Evolutionary conservation across 2,888 invertebrate species (phyloP).

Genomic region (Protula sp.): DNA sequence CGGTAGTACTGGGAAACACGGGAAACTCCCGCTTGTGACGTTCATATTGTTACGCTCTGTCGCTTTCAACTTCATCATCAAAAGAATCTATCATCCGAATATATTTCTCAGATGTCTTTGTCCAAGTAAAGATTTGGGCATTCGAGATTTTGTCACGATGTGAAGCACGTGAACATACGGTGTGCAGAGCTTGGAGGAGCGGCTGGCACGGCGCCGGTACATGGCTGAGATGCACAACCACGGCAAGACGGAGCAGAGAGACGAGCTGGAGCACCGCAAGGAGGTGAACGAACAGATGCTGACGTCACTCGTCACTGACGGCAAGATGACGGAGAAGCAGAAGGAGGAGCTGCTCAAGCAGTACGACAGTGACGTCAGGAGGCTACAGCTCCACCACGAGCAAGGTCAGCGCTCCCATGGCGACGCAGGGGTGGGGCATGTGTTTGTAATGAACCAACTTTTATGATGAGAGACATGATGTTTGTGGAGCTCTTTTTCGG

Average conservation of each 20-base stretch:
- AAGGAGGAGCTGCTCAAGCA: conserved; percentile 37
- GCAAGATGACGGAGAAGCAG: conserved; percentile 34
- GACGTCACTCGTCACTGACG: conserved; percentile 29
- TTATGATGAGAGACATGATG: too few species aligned
- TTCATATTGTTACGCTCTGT: too few species aligned
- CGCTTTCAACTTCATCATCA: too few species aligned
- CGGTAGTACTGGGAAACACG: too few species aligned
- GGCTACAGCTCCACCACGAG: conserved; percentile 28
- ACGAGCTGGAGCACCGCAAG: conserved; percentile 24
- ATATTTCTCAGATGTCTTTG: too few species aligned
- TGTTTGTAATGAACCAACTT: not conserved
- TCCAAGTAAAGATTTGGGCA: too few species aligned
- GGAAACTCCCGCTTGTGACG: too few species aligned
- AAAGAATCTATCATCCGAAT: too few species aligned
- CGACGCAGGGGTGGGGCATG: not conserved
- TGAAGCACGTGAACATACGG: too few species aligned
- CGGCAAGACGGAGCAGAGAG: conserved; percentile 28
- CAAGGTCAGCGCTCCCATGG: conserved; percentile 17
- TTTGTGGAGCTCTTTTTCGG: too few species aligned
- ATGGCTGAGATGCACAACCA: conserved; percentile 35
- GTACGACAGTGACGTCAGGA: conserved; percentile 30
- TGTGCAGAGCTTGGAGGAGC: conserved; percentile 38
- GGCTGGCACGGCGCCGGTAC: conserved; percentile 37
- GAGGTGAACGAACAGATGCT: conserved; percentile 28
- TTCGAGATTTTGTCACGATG: too few species aligned